A percentile compares a stretch with the other conserved stretches of the same genome.
Conservation (phyloP, 2,888 invertebrate genomes). For the Polymixis lichenea region DNA sequence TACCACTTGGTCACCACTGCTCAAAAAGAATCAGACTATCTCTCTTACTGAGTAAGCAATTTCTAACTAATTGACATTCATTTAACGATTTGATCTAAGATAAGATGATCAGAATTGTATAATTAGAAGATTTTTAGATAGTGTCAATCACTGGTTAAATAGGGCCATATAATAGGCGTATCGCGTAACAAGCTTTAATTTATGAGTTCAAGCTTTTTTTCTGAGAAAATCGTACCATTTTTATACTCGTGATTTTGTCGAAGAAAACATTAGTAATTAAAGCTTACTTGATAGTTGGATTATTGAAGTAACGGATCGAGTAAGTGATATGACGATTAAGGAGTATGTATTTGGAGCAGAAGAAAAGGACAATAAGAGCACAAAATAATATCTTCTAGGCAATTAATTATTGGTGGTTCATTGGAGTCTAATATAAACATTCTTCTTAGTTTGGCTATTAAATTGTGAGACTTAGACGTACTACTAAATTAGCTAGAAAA, state of each 20-base stretch:
- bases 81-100: constrained; percentile 1
- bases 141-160: constrained; percentile 21
- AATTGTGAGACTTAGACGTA: background rate
- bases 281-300: background rate
- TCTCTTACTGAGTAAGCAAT: background rate
- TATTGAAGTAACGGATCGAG: background rate
- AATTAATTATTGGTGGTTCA: too few species aligned
- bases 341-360: background rate
- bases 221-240: background rate
- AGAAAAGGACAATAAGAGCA: background rate
- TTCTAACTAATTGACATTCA: constrained; percentile 1
- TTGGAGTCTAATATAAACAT: background rate
- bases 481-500: background rate
- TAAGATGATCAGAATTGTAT: constrained; percentile 8
- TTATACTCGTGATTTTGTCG: background rate
- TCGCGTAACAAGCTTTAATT: constrained; percentile 18
- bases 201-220: constrained; percentile 27
- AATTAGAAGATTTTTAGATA: constrained; percentile 40
- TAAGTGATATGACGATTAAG: background rate
- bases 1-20: too few species aligned
- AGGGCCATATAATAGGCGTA: background rate
- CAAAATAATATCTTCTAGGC: background rate
- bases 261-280: background rate
- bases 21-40: too few species aligned
- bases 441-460: background rate